Evolutionary conservation across 2,113 vertebrate genomes (phyloP).

Genomic region (Bos indicus): DNA sequence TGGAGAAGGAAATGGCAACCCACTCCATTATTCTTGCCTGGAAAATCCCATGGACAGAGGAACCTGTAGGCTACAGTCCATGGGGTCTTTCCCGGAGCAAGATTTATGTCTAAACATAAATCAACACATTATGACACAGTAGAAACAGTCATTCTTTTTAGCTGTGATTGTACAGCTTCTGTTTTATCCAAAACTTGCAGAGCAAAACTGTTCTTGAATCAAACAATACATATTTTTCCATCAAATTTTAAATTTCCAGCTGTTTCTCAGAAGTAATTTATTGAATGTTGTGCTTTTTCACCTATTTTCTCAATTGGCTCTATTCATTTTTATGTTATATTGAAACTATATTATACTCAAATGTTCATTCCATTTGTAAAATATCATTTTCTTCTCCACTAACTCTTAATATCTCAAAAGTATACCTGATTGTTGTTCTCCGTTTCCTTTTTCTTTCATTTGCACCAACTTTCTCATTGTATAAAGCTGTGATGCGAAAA

Average conservation of each 20-base stretch:
- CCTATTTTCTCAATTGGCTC: background rate
- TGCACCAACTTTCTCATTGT: constrained; percentile 94
- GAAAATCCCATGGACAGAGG: no score
- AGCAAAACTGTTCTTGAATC: background rate
- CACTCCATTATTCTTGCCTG: no score
- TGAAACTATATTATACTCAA: background rate
- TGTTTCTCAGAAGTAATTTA: background rate
- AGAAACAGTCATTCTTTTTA: background rate
- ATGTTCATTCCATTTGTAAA: background rate
- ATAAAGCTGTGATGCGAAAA: constrained; percentile 85
- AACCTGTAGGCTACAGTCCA: no score
- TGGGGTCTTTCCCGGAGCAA: background rate
- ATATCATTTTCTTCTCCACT: background rate
- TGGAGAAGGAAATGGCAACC: no score
- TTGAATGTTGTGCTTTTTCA: background rate
- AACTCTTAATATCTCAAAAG: background rate
- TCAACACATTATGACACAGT: background rate
- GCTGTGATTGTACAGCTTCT: background rate
- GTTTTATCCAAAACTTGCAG: background rate
- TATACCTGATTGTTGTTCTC: constrained; percentile 96
- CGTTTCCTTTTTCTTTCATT: constrained; percentile 97
- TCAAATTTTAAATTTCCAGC: background rate
- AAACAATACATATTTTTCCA: background rate
- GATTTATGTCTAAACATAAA: background rate
- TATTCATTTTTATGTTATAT: background rate